These are phyloP conservation scores for Cosmia trapezina DNA, from an alignment of 2,888 invertebrate species.

Conservation along the genomic window DNA sequence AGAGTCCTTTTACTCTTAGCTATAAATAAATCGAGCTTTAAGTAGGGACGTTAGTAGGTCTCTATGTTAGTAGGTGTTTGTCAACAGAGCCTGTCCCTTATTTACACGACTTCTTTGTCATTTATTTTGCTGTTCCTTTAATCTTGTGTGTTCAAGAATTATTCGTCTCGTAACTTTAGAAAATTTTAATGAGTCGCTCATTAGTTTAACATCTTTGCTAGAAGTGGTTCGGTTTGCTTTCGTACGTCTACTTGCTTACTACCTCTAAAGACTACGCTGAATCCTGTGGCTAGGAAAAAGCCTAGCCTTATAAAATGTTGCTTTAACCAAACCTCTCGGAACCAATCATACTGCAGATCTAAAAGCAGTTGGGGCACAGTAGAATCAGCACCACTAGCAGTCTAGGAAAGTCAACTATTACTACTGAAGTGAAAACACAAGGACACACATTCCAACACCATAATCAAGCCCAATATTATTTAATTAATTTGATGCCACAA, in stretches of 20 bases:
- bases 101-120: background rate
- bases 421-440: background rate
- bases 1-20: conserved; percentile 38
- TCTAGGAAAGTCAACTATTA: background rate
- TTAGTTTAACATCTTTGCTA: background rate
- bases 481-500: conserved; percentile 41
- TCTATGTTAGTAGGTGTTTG: conserved; percentile 49
- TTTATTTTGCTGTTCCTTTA: background rate
- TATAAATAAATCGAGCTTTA: conserved; percentile 53
- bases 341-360: background rate
- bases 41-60: conserved; percentile 31
- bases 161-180: too few relatives aligned
- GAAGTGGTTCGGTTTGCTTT: background rate
- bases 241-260: background rate
- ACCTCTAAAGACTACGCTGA: background rate
- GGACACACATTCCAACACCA: conserved; percentile 32
- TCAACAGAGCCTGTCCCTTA: conserved; percentile 24
- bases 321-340: background rate
- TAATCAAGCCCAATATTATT: conserved; percentile 43
- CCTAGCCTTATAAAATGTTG: background rate
- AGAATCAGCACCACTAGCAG: background rate
- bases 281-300: background rate
- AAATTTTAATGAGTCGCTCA: background rate
- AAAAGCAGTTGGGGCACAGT: background rate
- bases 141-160: background rate